phyloP scores from a whole-genome alignment of 2,797 vertebrate genomes.

The Chiroxiphia lanceolata region DNA sequence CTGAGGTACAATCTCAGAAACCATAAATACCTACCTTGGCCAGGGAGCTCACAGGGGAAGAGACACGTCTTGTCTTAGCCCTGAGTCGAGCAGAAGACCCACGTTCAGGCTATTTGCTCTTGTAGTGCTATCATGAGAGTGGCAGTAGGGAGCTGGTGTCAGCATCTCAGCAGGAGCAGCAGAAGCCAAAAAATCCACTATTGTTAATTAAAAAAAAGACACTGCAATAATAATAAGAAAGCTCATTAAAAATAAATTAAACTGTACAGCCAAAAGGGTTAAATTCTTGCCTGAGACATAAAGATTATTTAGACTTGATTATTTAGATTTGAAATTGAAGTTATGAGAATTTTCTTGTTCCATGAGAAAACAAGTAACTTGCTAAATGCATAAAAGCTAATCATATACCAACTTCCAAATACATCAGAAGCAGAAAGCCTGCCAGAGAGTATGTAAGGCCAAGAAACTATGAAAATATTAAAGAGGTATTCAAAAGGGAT shows the following conservation, averaged over 20 bases:
- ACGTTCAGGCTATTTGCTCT: neutral
- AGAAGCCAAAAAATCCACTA: neutral
- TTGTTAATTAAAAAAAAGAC: neutral
- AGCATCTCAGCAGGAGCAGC: neutral
- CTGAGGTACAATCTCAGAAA: neutral
- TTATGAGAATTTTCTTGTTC: neutral
- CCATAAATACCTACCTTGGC: neutral
- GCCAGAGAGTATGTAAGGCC: neutral
- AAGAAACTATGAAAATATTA: neutral
- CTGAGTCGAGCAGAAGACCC: neutral
- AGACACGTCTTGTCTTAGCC: neutral
- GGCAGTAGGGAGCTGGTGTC: neutral
- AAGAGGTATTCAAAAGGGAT: neutral
- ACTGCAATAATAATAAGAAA: neutral
- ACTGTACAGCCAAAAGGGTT: neutral
- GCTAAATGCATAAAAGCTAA: neutral
- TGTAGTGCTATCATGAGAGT: neutral
- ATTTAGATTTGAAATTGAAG: neutral
- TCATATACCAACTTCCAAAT: neutral
- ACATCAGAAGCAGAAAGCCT: neutral
- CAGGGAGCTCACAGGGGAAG: neutral
- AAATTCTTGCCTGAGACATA: neutral
- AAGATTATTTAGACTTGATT: neutral
- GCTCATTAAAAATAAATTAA: neutral
- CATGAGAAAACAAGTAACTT: neutral